phyloP scores from a whole-genome alignment of 2,113 vertebrate species.

The Megaptera novaeangliae region DNA sequence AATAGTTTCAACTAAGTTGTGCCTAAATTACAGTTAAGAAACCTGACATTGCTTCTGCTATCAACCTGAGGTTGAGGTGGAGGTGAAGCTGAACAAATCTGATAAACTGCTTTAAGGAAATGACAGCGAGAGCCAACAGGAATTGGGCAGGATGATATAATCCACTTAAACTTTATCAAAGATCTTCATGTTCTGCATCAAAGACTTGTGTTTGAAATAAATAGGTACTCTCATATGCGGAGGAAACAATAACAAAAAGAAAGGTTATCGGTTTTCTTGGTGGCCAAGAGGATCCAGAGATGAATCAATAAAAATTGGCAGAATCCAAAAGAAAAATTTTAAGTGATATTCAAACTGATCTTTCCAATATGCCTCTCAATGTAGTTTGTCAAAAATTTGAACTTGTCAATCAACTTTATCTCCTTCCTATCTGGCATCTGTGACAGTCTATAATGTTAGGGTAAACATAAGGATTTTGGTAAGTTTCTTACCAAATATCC shows the following conservation, averaged over 20 bases:
- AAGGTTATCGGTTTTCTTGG: background rate
- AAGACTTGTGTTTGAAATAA: background rate
- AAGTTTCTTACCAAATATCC: background rate
- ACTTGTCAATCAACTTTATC: background rate
- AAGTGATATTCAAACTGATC: background rate
- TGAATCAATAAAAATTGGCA: background rate
- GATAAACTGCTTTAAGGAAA: background rate
- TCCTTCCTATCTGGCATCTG: background rate
- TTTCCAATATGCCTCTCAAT: background rate
- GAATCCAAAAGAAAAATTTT: background rate
- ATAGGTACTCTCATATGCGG: no score
- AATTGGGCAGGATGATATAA: background rate
- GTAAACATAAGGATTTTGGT: background rate
- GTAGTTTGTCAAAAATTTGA: background rate
- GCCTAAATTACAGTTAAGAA: background rate
- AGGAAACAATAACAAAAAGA: background rate
- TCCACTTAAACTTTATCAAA: background rate
- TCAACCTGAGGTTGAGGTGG: background rate
- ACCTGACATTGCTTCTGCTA: background rate
- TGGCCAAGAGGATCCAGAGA: background rate
- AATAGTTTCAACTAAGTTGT: background rate
- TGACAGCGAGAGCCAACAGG: background rate
- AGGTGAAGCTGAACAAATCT: background rate
- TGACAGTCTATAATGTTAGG: background rate
- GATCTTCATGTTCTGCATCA: background rate